phyloP scores from a whole-genome alignment of 2,797 vertebrate species.

The Atherinosoma microstoma region DNA sequence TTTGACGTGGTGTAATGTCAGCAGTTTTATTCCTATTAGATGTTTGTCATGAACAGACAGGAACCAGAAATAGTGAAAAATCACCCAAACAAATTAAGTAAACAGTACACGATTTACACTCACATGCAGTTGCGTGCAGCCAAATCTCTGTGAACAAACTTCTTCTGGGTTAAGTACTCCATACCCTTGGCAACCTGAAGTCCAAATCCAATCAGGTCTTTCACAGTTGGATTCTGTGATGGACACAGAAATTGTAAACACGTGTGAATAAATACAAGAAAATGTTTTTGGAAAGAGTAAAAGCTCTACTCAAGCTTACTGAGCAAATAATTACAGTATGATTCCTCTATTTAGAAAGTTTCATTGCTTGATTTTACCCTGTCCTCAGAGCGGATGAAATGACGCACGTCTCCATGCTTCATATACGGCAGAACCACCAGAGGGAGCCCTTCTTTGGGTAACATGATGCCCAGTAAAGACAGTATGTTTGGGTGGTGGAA shows the following conservation, averaged over 20 bases:
- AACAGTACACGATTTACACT: constrained; percentile 71
- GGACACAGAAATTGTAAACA: constrained; percentile 13
- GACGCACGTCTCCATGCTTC: constrained; percentile 94
- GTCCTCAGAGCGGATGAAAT: constrained; percentile 91
- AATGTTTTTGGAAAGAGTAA: not conserved
- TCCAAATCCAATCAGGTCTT: constrained; percentile 95
- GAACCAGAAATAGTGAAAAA: not conserved
- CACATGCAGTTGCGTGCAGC: constrained; percentile 99
- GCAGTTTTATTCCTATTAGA: too few relatives aligned
- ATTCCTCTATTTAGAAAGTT: not conserved
- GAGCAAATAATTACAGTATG: constrained; percentile 11
- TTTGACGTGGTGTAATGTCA: too few relatives aligned
- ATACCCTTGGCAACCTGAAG: constrained; percentile 96
- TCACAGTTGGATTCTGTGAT: constrained; percentile 92
- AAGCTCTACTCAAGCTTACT: not conserved
- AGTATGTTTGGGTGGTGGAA: constrained; percentile 93
- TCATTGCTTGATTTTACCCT: constrained; percentile 81
- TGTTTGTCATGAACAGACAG: too few relatives aligned
- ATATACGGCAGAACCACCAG: constrained; percentile 94
- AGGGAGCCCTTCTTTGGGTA: constrained; percentile 91
- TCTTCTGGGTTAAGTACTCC: constrained; percentile 93
- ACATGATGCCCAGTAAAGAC: constrained; percentile 91
- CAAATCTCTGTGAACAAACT: constrained; percentile 97
- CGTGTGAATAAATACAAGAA: not conserved
- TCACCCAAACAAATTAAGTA: not conserved